These are phyloP conservation scores for Sinocyclocheilus rhinocerous DNA, from an alignment of 2,113 vertebrate genomes.

Conservation along the genomic window DNA sequence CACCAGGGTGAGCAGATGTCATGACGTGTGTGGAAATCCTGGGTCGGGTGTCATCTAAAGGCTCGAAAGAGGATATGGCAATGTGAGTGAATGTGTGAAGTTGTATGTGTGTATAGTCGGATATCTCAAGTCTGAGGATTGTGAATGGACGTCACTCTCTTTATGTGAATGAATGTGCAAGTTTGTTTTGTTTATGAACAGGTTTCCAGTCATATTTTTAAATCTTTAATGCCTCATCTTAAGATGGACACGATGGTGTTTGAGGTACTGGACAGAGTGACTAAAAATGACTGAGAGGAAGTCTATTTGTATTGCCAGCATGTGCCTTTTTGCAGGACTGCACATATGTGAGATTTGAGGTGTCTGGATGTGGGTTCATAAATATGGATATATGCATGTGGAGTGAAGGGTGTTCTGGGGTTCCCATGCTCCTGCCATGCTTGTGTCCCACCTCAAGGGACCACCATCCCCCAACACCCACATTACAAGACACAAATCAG, in stretches of 20 bases:
- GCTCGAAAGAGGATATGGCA: conserved; percentile 9
- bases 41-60: neutral
- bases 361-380: conserved; percentile 25
- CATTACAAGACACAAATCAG: conserved; percentile 56
- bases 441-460: conserved; percentile 64
- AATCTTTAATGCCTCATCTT: neutral
- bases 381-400: conserved; percentile 43
- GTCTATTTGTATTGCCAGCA: neutral
- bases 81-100: conserved; percentile 17
- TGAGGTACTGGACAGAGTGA: neutral
- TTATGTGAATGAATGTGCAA: conserved; percentile 23
- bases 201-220: neutral
- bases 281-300: neutral
- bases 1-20: conserved; percentile 27
- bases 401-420: conserved; percentile 62
- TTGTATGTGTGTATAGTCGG: neutral
- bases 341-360: conserved; percentile 3
- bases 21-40: conserved; percentile 41
- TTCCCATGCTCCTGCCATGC: conserved; percentile 75
- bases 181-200: neutral
- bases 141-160: conserved; percentile 24
- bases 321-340: neutral
- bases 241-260: neutral
- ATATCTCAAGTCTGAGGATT: conserved; percentile 1
- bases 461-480: conserved; percentile 44